Base-by-base conservation (phyloP, 2,113 vertebrate species). In the Alectura lathami region DNA sequence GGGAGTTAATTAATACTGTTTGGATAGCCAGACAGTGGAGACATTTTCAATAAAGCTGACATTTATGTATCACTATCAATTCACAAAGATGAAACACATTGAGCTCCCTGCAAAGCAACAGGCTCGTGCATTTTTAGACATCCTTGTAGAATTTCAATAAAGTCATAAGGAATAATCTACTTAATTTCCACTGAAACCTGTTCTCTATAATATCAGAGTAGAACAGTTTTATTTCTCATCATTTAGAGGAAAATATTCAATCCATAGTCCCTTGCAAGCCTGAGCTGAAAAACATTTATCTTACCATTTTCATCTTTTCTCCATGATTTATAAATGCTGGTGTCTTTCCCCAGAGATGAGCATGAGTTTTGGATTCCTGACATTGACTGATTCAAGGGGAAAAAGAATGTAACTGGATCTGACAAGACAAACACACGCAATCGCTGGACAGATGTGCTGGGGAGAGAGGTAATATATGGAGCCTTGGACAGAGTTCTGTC, bases 1-100 rank as follows among this genome's bases (percentile, higher is more conserved):
- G 92, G 69, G 86, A 96, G 92, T 94, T 91, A 94, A 94, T 96
- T 94, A 95, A 82, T 84, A 64, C 48, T 93, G 74, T 93, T 95
- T 95, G 89, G 60, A 68, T 91, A 94, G 86, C 57, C 88, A 96
- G 94, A 47, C 76, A 93, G 88, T 15, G 20, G 54, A 81, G 88
- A 86, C 60, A 59, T 54, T 66, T 86, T 94, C 93, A 93, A 92
- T 88, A 93, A 83, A 94, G 80, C 83, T 92, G 94, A 88, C 86
- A 91, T 93, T 96, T 94, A 87, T 93, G 67, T 89, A 95, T 93
- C 83, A 30, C 91, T 91, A 74, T 82, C 78, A 95, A 27, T 82
- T 92, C 92, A 62, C 74, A 72, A 59, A 88, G 91, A 92, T 84
- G 86, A 94, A 93, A 92, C 38, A 26, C 42, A 13, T 69, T 30